These are phyloP conservation scores for Saguinus midas DNA, from an alignment of 2,113 vertebrate genomes.

Conservation along the genomic window DNA sequence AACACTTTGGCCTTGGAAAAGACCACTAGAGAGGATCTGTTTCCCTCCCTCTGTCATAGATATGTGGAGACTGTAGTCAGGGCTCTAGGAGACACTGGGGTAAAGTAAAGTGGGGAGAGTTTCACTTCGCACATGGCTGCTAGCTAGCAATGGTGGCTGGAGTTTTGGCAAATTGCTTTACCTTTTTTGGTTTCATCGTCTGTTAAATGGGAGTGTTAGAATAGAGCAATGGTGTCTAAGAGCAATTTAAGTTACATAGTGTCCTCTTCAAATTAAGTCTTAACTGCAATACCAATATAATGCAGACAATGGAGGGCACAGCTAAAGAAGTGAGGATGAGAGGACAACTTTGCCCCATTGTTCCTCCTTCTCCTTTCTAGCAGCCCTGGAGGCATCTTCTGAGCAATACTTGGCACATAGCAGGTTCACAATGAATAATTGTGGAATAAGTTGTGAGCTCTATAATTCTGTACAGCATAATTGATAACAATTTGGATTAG, in stretches of 20 bases:
- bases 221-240: not conserved
- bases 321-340: not conserved
- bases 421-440: not conserved
- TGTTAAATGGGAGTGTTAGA: not conserved
- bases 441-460: not conserved
- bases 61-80: not conserved
- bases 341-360: not conserved
- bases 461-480: not conserved
- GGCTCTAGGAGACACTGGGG: too few relatives aligned
- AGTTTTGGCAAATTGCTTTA: not conserved
- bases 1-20: not conserved
- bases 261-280: not conserved
- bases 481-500: not conserved
- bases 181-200: not conserved
- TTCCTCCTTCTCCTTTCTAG: not conserved
- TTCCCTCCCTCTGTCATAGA: not conserved
- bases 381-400: not conserved
- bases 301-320: rapidly evolving
- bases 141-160: not conserved
- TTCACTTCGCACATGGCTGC: not conserved
- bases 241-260: not conserved
- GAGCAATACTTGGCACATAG: not conserved
- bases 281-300: not conserved
- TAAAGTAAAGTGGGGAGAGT: not conserved
- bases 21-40: not conserved